Evolutionary conservation across 2,113 vertebrate genomes (phyloP), one percentile per base, ranked within the genome.

Genomic region (Anolis carolinensis): DNA sequence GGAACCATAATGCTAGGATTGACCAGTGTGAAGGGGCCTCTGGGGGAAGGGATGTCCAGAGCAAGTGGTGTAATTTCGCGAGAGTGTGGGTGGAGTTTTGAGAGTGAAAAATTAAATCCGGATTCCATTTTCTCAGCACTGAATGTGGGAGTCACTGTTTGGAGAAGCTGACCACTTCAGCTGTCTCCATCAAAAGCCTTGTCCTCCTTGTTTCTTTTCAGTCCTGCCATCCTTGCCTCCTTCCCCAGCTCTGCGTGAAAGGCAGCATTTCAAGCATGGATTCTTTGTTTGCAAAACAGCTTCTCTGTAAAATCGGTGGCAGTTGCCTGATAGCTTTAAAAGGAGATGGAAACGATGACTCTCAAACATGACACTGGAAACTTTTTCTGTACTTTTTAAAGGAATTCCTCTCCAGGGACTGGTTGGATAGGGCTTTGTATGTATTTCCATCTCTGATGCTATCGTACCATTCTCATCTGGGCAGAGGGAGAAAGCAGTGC

Each of bases 301-400:
- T 6, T 63, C 65, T 48, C 27, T n/a, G 4, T 25, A 70, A 70
- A 83, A 74, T 63, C 71, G 63, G 65, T 71, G 32, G 59, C 59
- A 6, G 13, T 79, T n/a, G 62, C 78, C 78, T 67, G 70, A 80
- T 84, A 75, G 10, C 62, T 88, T 74, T 81, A 80, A 75, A 84
- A 83, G 75, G 86, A 79, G 76, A 79, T 50, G 75, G 39, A 50
- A 52, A 75, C 7, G 20, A 48, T 78, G 73, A 87, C 73, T 82
- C 18, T 25, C 23, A 36, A 74, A 5, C 14, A 44, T 8, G 32
- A 36, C 27, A 48, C 36, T 59, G 59, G 87, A 77, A 88, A 80
- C 62, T 32, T 1, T 39, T 34, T 65, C 63, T 76, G 32, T 34
- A 32, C 30, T 68, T 68, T 68, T 30, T 11, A 68, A 68, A 68